These are phyloP conservation scores for Silurus glanis DNA, from an alignment of 2,113 vertebrate genomes.

Conservation along the genomic window DNA sequence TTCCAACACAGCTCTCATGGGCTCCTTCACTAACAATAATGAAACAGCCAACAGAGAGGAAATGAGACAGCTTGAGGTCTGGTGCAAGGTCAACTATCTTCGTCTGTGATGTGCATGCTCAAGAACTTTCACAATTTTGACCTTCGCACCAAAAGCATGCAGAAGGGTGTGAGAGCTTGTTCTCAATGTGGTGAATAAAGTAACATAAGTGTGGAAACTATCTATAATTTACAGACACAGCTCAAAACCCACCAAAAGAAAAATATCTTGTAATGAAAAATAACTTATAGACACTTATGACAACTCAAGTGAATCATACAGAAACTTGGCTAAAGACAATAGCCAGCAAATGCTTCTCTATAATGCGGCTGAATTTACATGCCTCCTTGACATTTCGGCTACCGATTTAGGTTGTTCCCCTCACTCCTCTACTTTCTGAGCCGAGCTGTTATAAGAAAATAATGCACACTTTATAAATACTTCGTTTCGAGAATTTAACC, in stretches of 20 bases:
- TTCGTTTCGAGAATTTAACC: neutral
- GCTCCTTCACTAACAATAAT: neutral
- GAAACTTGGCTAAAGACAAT: neutral
- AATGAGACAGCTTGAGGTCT: neutral
- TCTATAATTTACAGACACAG: neutral
- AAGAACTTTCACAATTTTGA: neutral
- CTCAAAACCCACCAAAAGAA: neutral
- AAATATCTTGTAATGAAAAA: neutral
- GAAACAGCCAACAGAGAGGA: neutral
- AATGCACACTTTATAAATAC: neutral
- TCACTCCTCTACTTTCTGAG: too few species aligned
- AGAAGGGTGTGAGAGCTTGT: neutral
- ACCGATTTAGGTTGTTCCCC: too few species aligned
- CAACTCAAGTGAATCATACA: too few species aligned
- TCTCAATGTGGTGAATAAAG: neutral
- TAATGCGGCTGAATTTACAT: too few species aligned
- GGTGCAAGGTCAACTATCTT: neutral
- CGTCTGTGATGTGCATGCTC: neutral
- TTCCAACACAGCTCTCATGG: neutral
- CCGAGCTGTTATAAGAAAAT: neutral
- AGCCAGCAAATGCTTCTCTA: neutral
- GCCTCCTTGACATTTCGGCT: too few species aligned
- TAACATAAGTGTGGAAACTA: neutral
- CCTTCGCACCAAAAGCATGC: neutral
- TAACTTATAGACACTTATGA: neutral